Percentiles rank a stretch among this genome's conserved stretches.
These are phyloP conservation scores for Phasianus colchicus DNA, from an alignment of 2,113 vertebrate genomes.

Conservation along the genomic window DNA sequence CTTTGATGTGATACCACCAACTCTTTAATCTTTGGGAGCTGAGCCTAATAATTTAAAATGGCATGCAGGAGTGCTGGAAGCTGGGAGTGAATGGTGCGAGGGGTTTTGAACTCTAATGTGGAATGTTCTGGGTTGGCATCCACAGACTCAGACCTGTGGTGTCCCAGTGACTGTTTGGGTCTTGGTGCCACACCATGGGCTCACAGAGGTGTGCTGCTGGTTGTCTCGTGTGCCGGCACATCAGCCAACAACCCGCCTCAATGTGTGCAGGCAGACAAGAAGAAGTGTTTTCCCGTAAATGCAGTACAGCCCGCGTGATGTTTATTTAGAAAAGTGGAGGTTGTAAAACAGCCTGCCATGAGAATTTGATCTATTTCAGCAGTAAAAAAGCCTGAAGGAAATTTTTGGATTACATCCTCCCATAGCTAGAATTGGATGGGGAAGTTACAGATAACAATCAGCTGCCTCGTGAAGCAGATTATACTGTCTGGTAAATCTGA, in stretches of 20 bases:
- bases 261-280: background rate
- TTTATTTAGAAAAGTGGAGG: conserved; percentile 65
- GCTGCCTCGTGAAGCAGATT: conserved; percentile 45
- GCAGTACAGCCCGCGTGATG: background rate
- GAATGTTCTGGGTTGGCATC: background rate
- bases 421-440: conserved; percentile 34
- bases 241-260: rapidly evolving
- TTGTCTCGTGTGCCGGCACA: background rate
- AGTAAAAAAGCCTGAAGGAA: conserved; percentile 51
- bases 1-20: background rate
- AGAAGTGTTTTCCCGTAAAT: conserved; percentile 15
- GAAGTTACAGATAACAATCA: conserved; percentile 67
- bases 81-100: background rate
- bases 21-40: background rate
- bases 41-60: background rate
- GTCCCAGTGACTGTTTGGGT: rapidly evolving
- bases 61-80: rapidly evolving
- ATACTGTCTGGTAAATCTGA: conserved; percentile 65
- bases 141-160: background rate
- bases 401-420: conserved; percentile 60
- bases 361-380: conserved; percentile 60
- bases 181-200: background rate
- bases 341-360: conserved; percentile 48
- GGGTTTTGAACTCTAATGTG: rapidly evolving
- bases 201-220: rapidly evolving